A percentile compares a stretch with the other conserved stretches of the same genome.
phyloP scores from a whole-genome alignment of 2,113 vertebrate genomes.

The Oophaga pumilio region DNA sequence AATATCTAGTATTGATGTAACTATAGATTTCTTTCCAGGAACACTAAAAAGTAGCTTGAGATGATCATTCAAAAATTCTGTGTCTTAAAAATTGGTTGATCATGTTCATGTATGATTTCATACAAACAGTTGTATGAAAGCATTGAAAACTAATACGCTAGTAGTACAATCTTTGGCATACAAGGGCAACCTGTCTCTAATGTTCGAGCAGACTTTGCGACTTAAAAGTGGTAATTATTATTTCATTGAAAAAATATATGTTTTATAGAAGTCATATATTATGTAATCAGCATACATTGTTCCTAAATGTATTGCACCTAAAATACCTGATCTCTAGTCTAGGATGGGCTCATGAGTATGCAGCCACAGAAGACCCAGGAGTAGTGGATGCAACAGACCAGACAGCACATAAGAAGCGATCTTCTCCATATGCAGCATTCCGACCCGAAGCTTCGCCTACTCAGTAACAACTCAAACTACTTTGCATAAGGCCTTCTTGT shows the following conservation, averaged over 20 bases:
- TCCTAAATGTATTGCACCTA: no score
- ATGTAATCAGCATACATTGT: conserved; percentile 22
- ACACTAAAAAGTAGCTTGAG: conserved; percentile 32
- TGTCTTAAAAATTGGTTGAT: conserved; percentile 21
- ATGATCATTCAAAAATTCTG: conserved; percentile 27
- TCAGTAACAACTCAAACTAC: no score
- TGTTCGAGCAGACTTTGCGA: conserved; percentile 6
- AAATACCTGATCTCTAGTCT: no score
- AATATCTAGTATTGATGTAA: conserved; percentile 5
- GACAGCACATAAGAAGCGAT: no score
- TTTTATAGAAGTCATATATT: background rate
- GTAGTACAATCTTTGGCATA: conserved; percentile 9
- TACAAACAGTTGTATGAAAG: background rate
- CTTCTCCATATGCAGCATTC: no score
- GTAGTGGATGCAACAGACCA: no score
- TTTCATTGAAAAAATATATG: background rate
- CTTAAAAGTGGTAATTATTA: background rate
- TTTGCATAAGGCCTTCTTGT: no score
- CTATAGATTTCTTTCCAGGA: conserved; percentile 35
- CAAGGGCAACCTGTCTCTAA: background rate
- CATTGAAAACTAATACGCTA: background rate
- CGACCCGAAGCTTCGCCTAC: no score
- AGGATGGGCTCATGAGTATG: no score
- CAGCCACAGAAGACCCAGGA: no score
- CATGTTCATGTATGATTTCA: conserved; percentile 19